Conservation (phyloP, 2,888 invertebrate species). For the Hirtodrosophila histrioides region DNA sequence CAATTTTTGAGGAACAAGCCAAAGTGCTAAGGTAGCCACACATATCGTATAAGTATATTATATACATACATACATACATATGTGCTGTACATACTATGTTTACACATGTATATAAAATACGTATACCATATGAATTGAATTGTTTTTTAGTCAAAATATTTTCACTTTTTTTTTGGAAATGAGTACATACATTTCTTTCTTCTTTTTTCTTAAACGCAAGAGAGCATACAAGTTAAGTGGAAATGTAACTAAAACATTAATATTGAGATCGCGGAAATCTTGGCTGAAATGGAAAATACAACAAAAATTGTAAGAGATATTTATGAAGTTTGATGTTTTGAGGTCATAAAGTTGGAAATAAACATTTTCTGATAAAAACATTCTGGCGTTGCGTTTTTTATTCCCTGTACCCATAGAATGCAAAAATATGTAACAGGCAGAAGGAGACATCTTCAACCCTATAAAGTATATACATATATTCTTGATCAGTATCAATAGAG, state of each 20-base stretch:
- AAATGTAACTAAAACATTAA: conserved; percentile 31
- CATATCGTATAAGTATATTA: neutral
- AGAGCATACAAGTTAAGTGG: conserved; percentile 33
- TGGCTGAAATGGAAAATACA: conserved; percentile 13
- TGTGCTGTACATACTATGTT: neutral
- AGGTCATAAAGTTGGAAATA: conserved; percentile 56
- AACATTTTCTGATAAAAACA: conserved; percentile 52
- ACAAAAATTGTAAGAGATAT: conserved; percentile 45
- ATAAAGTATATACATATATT: too few relatives aligned
- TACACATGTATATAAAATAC: neutral
- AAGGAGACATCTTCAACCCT: too few relatives aligned
- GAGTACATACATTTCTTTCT: conserved; percentile 5
- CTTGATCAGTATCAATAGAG: too few relatives aligned
- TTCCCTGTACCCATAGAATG: too few relatives aligned
- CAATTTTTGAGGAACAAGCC: neutral
- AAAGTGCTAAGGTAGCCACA: conserved; percentile 4
- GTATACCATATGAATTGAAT: conserved; percentile 2
- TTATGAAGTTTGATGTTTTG: conserved; percentile 54
- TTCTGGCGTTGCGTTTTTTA: conserved; percentile 3
- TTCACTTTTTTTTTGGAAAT: conserved; percentile 7
- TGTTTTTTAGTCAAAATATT: neutral
- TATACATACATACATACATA: conserved; percentile 2
- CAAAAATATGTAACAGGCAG: too few relatives aligned
- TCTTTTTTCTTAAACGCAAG: conserved; percentile 38
- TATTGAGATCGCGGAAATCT: conserved; percentile 19